phyloP scores from a whole-genome alignment of 2,888 invertebrate species.

The Caenorhabditis virilis region DNA sequence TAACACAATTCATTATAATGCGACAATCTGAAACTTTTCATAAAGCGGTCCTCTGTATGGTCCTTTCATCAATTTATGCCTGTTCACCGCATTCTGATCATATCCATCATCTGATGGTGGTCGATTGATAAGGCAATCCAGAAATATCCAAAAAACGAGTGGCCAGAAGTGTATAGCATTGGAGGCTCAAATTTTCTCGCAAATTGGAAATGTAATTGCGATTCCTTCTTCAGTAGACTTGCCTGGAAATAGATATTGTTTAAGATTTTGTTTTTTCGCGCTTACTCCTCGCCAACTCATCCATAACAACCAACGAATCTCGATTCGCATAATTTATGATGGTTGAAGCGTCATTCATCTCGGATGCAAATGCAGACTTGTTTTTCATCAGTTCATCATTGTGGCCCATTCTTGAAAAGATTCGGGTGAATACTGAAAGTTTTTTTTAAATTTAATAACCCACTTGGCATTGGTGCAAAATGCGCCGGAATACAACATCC shows the following conservation, averaged over 20 bases:
- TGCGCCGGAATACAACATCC: constrained; percentile 87
- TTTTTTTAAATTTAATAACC: too few species aligned
- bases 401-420: constrained; percentile 84
- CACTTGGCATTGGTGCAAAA: constrained; percentile 74
- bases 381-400: constrained; percentile 84
- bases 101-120: constrained; percentile 23
- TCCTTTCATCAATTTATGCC: constrained; percentile 68
- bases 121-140: constrained; percentile 68
- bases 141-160: constrained; percentile 71
- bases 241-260: constrained; percentile 60
- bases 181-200: constrained; percentile 69
- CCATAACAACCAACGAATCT: constrained; percentile 82
- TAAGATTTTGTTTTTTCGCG: not conserved
- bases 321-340: constrained; percentile 80
- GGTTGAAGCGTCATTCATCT: constrained; percentile 83
- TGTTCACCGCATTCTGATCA: constrained; percentile 2
- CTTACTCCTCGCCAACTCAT: constrained; percentile 82
- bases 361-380: constrained; percentile 78
- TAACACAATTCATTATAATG: too few species aligned
- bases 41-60: constrained; percentile 67
- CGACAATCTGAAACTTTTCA: too few species aligned
- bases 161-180: constrained; percentile 71
- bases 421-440: too few species aligned
- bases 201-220: constrained; percentile 71
- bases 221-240: constrained; percentile 72